Evolutionary conservation across 92 coral and sea anemone genomes (phyloP).

Genomic region (Montipora capitata): DNA sequence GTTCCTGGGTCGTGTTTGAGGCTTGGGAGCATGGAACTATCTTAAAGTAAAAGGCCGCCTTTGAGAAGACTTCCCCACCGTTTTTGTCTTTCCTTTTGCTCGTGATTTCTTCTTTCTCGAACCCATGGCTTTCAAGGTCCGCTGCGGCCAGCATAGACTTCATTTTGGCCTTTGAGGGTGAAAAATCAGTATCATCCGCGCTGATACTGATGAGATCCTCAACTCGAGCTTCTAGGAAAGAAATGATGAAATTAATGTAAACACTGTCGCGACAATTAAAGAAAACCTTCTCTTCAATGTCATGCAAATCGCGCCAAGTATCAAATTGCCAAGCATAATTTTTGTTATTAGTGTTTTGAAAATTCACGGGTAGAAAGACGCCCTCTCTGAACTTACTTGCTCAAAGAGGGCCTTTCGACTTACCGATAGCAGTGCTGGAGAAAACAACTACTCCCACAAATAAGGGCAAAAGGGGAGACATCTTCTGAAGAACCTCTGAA

Average conservation of each 20-base stretch:
- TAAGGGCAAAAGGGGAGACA: no score
- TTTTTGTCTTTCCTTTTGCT: not conserved
- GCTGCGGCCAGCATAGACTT: not conserved
- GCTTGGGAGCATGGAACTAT: not conserved
- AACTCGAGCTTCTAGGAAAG: not conserved
- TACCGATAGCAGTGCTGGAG: no score
- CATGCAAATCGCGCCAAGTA: no score
- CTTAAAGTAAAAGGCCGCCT: not conserved
- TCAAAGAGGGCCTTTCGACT: not conserved
- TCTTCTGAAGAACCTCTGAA: no score
- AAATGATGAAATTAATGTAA: no score
- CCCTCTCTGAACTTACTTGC: no score
- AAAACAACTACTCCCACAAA: no score
- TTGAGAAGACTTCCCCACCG: not conserved
- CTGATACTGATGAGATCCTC: not conserved
- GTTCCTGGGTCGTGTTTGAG: not conserved
- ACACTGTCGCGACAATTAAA: no score
- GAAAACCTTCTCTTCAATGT: no score
- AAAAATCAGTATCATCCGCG: not conserved
- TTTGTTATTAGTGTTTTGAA: no score
- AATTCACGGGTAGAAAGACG: no score
- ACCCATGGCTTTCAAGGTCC: slow-evolving; percentile 11
- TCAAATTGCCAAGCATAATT: no score
- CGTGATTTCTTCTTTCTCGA: not conserved
- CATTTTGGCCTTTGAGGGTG: not conserved